Base-by-base conservation (phyloP, 2,888 invertebrate genomes). In the Atethmia centrago region DNA sequence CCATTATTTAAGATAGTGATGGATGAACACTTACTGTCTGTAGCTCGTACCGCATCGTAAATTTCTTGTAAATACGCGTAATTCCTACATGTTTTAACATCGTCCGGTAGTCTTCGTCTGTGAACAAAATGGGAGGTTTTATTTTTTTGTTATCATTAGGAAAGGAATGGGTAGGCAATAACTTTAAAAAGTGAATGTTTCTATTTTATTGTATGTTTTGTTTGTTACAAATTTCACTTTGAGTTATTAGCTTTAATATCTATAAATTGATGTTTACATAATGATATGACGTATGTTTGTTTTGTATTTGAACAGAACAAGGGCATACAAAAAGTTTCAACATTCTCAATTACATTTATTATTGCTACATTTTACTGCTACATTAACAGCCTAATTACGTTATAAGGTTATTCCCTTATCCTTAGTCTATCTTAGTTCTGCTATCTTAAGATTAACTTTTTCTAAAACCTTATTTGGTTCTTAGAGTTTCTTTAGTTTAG, bases 61-160 rank as follows among this genome's bases (percentile, higher is more conserved):
- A 98, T 97, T 94, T 98, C 98, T 93, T 98, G 97, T 89, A 98
- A 95, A 90, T 98, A 97, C 87, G 97, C 97, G 90, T 98, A 98
- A 93, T 98, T 97, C 88, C 96, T 97, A 91, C 97, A 97, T 71
- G 95, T 95, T 81, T 96, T 97, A 68, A 97, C 97, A 87, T 97
- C 97, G 85, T 96, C 96, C 56, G 97, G 97, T 84, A 98, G 92
- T 88, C 96, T 96, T 83, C 97, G 96, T 89, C 98, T 98, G 97
- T 10, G 67, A 82, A 81, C 83, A 81, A 83, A 82, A 80, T 40
- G 55, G 56, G 31, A 36, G 40, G 25, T 76, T 64, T 67, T 80
- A 69, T 70, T 71, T 81, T 77, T 74, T 72, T 59, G 59, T 45
- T 42, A 70, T 75, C 67, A 75, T 79, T 82, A 79, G 65, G n/a